Evolutionary conservation across 1,140 invertebrate genomes (phyloP).

Genomic region (Zaprionus nigranus): DNA sequence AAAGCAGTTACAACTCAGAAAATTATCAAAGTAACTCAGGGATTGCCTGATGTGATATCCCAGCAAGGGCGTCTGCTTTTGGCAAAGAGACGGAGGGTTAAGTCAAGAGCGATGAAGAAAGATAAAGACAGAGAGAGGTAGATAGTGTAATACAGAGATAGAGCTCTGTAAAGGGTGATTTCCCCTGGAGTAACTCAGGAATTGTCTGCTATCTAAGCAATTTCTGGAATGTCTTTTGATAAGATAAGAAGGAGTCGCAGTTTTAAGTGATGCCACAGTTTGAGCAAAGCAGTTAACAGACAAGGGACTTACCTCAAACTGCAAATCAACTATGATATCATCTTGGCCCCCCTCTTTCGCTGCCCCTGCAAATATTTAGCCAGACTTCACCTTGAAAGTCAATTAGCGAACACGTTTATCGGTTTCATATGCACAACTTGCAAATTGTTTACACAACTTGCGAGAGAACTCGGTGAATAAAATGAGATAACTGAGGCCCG

Average conservation of each 20-base stretch:
- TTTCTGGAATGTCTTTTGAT: slow-evolving; percentile 2
- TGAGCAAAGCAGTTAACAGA: background rate
- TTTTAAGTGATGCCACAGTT: background rate
- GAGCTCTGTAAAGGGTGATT: too few species aligned
- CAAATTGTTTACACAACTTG: slow-evolving; percentile 75
- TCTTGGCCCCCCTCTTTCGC: background rate
- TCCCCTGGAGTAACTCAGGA: background rate
- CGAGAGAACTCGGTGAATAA: slow-evolving; percentile 6
- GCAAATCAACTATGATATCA: background rate
- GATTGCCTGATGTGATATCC: background rate
- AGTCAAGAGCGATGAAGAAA: too few species aligned
- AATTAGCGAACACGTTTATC: slow-evolving; percentile 5
- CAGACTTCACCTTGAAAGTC: slow-evolving; percentile 26
- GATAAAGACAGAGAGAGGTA: too few species aligned
- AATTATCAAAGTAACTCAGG: background rate
- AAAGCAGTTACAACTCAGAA: slow-evolving; percentile 10
- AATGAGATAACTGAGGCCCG: slow-evolving; percentile 43
- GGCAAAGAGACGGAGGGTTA: too few species aligned
- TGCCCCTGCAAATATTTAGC: background rate
- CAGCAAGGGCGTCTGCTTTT: too few species aligned
- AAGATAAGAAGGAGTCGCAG: background rate
- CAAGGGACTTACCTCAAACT: background rate
- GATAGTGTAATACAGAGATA: too few species aligned
- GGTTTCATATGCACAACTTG: slow-evolving; percentile 13
- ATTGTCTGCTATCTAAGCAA: background rate